Base-by-base conservation (phyloP, 2,888 invertebrate species). In the Cephus sareptanus region DNA sequence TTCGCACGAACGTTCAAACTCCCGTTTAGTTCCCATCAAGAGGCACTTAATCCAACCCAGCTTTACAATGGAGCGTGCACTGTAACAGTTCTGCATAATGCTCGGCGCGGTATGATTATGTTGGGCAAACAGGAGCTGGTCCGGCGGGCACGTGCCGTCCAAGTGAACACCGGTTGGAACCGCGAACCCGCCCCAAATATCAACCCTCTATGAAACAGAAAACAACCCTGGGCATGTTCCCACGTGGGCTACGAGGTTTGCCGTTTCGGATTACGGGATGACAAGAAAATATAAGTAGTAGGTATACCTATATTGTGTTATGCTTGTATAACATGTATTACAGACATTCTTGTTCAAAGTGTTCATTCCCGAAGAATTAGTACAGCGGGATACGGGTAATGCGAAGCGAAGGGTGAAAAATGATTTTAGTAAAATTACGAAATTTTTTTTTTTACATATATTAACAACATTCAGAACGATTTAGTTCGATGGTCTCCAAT, bases 1-100 rank as follows among this genome's bases (percentile, higher is more conserved):
- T 78, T 78, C 79, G 78, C 33, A 69, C 78, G 78, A 76, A 77
- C 76, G 75, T 70, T 76, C 37, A 76, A 80, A 79, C 80, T 56
- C 40, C 40, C 40, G 71, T 31, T 88, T 86, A 87, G 88, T 90
- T 90, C 87, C 89, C 90, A 90, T 90, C 88, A 87, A 88, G 87
- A 83, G 84, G 84, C 85, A 88, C 87, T 90, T 89, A 88, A 90
- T 90, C 88, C 77, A 31, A 6, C 31, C n/a, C 23, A 56, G 40
- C 40, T 56, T 56, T 56, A 56, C 40, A 40, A 40, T 40, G 40
- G 40, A 40, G 40, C 40, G 40, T 40, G 40, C 40, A 40, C 40
- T 40, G 40, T 40, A 40, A 40, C 40, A 56, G 40, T 56, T 56
- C 40, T 56, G 40, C 40, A 56, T 56, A 56, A 56, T 56, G 40